These are phyloP conservation scores for Polymixis lichenea DNA, from an alignment of 2,888 invertebrate species.

Conservation along the genomic window DNA sequence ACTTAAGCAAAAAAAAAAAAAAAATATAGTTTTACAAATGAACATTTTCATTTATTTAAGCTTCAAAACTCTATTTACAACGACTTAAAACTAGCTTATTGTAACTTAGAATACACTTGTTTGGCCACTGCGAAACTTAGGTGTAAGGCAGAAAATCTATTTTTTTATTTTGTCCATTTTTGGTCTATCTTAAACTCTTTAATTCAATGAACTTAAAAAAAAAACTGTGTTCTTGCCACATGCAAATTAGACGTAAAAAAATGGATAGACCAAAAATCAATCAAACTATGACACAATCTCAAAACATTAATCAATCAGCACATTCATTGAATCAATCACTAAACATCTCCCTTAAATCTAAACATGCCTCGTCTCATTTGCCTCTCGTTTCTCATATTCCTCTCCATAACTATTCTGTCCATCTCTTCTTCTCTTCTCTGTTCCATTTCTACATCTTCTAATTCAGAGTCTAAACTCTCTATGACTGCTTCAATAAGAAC, in stretches of 20 bases:
- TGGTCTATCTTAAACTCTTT: background rate
- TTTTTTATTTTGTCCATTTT: background rate
- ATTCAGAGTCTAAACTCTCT: conserved; percentile 54
- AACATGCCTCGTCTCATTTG: conserved; percentile 75
- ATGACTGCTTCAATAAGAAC: conserved; percentile 62
- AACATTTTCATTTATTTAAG: conserved; percentile 37
- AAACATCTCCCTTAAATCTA: conserved; percentile 78
- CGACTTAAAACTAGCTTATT: conserved; percentile 42
- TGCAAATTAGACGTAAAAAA: background rate
- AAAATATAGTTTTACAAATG: conserved; percentile 7
- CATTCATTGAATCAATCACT: conserved; percentile 32
- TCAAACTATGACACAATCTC: background rate
- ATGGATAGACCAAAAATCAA: conserved; percentile 30
- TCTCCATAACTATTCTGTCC: conserved; percentile 79
- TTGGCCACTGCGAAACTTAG: conserved; percentile 56
- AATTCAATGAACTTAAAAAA: background rate
- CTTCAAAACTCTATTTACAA: conserved; percentile 56
- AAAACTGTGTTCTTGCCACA: no score
- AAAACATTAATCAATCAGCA: background rate
- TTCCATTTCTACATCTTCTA: conserved; percentile 41
- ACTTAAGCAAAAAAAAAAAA: background rate
- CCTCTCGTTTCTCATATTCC: conserved; percentile 76
- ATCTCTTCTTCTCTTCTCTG: conserved; percentile 62
- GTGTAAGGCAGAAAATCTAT: conserved; percentile 1
- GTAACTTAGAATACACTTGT: conserved; percentile 40